Evolutionary conservation across 1,140 invertebrate species (phyloP).

Genomic region (Colletes latitarsis): DNA sequence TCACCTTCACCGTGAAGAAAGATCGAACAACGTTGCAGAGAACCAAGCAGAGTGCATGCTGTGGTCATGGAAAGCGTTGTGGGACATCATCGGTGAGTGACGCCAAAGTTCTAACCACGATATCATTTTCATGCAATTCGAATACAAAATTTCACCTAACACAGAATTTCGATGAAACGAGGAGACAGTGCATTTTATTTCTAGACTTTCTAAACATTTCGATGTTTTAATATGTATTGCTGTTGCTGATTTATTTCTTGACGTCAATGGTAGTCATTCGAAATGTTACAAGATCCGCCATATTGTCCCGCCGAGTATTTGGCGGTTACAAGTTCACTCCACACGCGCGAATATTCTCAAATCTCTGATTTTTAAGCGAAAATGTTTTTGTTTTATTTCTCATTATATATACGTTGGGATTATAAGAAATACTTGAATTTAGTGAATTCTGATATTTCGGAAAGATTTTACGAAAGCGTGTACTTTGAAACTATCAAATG

Average conservation of each 20-base stretch:
- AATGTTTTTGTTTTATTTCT: no score
- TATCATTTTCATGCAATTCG: background rate
- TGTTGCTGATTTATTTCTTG: background rate
- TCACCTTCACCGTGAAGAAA: background rate
- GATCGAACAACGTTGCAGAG: background rate
- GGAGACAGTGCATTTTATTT: background rate
- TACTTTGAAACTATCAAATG: background rate
- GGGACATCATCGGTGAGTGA: slow-evolving; percentile 21
- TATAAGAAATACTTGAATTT: no score
- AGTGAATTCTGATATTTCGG: background rate
- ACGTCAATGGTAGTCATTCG: background rate
- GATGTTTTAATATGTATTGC: no score
- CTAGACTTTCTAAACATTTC: background rate
- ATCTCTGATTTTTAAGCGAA: no score
- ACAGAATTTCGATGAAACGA: background rate
- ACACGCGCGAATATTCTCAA: background rate
- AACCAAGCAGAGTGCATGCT: slow-evolving; percentile 5
- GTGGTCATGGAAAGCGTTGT: slow-evolving; percentile 18
- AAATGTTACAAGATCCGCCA: background rate
- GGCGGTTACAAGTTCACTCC: background rate
- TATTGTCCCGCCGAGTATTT: slow-evolving; percentile 9
- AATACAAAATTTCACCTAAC: background rate
- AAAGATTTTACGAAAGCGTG: background rate
- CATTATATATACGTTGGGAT: no score
- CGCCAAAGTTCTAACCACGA: background rate